Evolutionary conservation across 2,888 invertebrate genomes (phyloP), one percentile per base, ranked within the genome.

Genomic region (Leucophenga maculata): DNA sequence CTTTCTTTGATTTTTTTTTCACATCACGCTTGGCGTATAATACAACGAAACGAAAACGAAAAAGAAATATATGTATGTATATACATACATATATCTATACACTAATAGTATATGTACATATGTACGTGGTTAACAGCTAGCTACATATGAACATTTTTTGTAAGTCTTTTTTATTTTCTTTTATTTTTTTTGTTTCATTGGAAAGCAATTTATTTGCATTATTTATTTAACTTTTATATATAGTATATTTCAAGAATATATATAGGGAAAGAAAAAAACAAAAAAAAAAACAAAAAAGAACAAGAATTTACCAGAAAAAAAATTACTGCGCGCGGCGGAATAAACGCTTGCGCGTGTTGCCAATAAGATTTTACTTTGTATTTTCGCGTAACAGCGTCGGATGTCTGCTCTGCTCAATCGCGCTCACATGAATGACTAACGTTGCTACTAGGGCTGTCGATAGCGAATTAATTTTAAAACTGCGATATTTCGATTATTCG

Each of bases 261-360:
- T 26, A 79, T 77, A 77, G 3, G 8, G 1, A 39, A 1, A 39
- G 39, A 39, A 39, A 39, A 8, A 39, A 39, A 39, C 3, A 8
- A 39, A 39, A 39, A 39, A 39, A 39, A 39, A 8, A 39, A 39
- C 26, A 39, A 39, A 39, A 3, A 39, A 39, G 8, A 39, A 39
- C 3, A 39, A 11, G 1, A 9, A 39, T 1, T 39, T 79, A 83
- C 83, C 79, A 83, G 83, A 81, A 79, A 82, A 79, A 60, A 82
- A 80, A 79, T 73, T 76, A 79, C 83, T 80, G 79, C 79, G 83
- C 79, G 79, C 79, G 76, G 79, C 78, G 79, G 74, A 77, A 75
- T 74, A 75, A 79, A 75, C 78, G 73, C 67, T 74, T 78, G n/a
- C n/a, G n/a, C n/a, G n/a, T n/a, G n/a, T n/a, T n/a, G n/a, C n/a